phyloP scores from a whole-genome alignment of 2,888 invertebrate genomes.

The Junonia oenone region DNA sequence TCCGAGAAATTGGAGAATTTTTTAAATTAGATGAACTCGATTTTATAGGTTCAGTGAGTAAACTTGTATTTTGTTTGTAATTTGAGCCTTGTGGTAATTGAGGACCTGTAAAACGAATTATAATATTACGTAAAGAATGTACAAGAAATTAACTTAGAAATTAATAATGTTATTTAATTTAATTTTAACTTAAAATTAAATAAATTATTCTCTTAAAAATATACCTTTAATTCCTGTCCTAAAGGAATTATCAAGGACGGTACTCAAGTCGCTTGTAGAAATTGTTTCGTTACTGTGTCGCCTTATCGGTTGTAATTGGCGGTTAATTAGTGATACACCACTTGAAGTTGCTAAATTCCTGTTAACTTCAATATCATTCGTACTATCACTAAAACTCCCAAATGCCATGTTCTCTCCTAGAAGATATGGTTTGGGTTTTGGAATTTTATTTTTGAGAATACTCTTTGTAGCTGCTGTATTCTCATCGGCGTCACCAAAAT shows the following conservation, averaged over 20 bases:
- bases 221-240: conserved; percentile 58
- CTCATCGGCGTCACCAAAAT: conserved; percentile 58
- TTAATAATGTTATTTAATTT: no score
- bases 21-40: conserved; percentile 21
- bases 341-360: conserved; percentile 39
- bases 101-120: conserved; percentile 32
- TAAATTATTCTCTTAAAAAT: not conserved
- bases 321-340: conserved; percentile 62
- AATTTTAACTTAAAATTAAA: no score
- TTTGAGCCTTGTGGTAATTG: conserved; percentile 21
- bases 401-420: conserved; percentile 83
- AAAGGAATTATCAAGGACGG: conserved; percentile 36
- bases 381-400: conserved; percentile 42
- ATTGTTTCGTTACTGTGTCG: conserved; percentile 41
- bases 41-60: not conserved
- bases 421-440: conserved; percentile 86
- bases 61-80: conserved; percentile 12
- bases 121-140: not conserved
- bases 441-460: conserved; percentile 86
- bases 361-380: conserved; percentile 32
- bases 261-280: conserved; percentile 37
- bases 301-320: conserved; percentile 52
- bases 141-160: not conserved
- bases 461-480: conserved; percentile 82
- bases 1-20: conserved; percentile 45